These are phyloP conservation scores for Amyelois transitella DNA, from an alignment of 1,140 invertebrate genomes.

Conservation along the genomic window DNA sequence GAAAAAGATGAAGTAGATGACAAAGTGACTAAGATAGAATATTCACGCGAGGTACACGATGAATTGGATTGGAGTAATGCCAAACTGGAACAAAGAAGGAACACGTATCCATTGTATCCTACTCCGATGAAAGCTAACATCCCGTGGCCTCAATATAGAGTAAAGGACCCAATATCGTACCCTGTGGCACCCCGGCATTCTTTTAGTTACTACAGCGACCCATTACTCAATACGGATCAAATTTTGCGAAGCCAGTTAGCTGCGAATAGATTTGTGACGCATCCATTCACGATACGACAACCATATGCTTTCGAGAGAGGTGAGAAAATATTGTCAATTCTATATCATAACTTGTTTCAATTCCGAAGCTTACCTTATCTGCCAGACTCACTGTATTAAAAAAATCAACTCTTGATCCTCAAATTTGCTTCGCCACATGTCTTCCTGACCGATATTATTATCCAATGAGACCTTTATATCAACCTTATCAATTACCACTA, in stretches of 20 bases:
- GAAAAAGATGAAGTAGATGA: conserved; percentile 6
- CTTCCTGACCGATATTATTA: neutral
- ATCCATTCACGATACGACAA: conserved; percentile 44
- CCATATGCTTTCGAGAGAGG: conserved; percentile 56
- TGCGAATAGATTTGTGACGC: conserved; percentile 42
- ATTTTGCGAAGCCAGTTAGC: conserved; percentile 48
- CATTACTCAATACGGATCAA: conserved; percentile 46
- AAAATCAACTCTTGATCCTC: too few species aligned
- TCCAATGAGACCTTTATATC: neutral
- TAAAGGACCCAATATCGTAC: conserved; percentile 30
- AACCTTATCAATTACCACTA: neutral
- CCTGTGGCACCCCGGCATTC: conserved; percentile 27
- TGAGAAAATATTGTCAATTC: conserved; percentile 17
- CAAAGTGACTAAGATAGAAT: conserved; percentile 25
- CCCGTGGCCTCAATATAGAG: conserved; percentile 37
- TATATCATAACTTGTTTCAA: neutral
- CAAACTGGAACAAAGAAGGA: conserved; percentile 47
- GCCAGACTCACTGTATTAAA: too few species aligned
- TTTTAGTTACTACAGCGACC: conserved; percentile 51
- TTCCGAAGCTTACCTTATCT: too few species aligned
- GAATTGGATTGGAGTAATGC: conserved; percentile 41
- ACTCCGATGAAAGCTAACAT: conserved; percentile 45
- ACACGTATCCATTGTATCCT: conserved; percentile 52
- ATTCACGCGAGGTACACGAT: conserved; percentile 31
- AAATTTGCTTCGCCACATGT: too few species aligned